Evolutionary conservation across 2,797 vertebrate species (phyloP).

Genomic region (Acestrorhynchus altus): DNA sequence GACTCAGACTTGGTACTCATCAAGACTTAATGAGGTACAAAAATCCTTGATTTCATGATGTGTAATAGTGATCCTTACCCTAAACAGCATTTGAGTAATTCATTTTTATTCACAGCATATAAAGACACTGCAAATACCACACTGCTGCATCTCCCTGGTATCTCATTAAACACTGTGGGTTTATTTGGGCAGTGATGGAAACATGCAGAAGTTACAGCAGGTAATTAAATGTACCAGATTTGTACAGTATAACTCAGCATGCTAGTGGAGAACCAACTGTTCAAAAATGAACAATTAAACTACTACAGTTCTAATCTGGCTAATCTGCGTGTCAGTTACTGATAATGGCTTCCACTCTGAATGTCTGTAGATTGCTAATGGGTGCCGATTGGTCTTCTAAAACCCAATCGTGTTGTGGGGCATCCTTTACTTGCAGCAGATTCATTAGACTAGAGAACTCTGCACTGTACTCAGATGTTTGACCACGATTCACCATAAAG

Average conservation of each 20-base stretch:
- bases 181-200: slow-evolving; percentile 23
- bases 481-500: neutral
- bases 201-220: slow-evolving; percentile 18
- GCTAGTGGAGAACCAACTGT: slow-evolving; percentile 16
- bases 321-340: neutral
- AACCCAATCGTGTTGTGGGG: neutral
- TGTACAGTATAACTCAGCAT: slow-evolving; percentile 15
- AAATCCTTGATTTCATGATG: too few relatives aligned
- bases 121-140: slow-evolving; percentile 6
- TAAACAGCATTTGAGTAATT: too few relatives aligned
- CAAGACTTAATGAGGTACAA: too few relatives aligned
- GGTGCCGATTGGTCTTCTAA: neutral
- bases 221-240: slow-evolving; percentile 33
- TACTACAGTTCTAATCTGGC: neutral
- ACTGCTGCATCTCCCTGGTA: neutral
- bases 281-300: slow-evolving; percentile 29
- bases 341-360: neutral
- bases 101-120: neutral
- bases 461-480: neutral
- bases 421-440: neutral
- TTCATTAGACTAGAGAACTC: neutral
- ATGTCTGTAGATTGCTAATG: slow-evolving; percentile 9
- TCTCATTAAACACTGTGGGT: neutral
- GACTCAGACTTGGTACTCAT: too few relatives aligned
- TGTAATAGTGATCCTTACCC: too few relatives aligned